Conservation (phyloP, 2,113 vertebrate genomes). For the Xiphophorus couchianus region DNA sequence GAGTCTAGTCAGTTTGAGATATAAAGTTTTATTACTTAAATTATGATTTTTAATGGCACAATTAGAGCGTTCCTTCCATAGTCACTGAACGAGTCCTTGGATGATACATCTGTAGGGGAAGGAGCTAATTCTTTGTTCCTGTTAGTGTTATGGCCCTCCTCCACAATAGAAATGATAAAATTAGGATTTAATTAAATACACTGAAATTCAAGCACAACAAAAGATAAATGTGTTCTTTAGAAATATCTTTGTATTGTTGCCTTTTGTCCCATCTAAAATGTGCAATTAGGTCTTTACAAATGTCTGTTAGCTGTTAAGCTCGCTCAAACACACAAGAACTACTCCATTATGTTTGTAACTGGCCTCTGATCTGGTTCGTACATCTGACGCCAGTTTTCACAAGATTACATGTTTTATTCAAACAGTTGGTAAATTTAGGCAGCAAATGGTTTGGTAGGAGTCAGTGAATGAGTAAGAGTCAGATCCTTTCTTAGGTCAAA, state of each 20-base stretch:
- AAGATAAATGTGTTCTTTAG: too few relatives aligned
- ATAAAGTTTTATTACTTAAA: too few relatives aligned
- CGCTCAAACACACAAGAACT: not conserved
- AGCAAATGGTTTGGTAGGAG: not conserved
- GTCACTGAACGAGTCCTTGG: too few relatives aligned
- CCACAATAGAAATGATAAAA: too few relatives aligned
- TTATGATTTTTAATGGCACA: too few relatives aligned
- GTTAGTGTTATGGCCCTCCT: too few relatives aligned
- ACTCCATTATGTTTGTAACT: not conserved
- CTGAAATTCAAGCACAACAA: too few relatives aligned
- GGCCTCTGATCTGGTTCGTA: not conserved
- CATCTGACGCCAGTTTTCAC: not conserved
- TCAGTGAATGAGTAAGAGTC: not conserved
- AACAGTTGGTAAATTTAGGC: not conserved
- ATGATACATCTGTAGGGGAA: too few relatives aligned
- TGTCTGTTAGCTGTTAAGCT: not conserved
- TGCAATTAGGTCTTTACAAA: not conserved
- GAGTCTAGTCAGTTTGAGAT: too few relatives aligned
- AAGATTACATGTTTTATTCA: not conserved
- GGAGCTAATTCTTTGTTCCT: too few relatives aligned
- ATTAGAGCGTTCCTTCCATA: too few relatives aligned
- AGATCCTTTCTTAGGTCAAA: not conserved
- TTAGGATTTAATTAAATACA: too few relatives aligned
- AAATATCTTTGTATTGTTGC: not conserved
- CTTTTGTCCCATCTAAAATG: conserved; percentile 10